These are phyloP conservation scores for Eremobia ochroleuca DNA, from an alignment of 2,888 invertebrate genomes.

Conservation along the genomic window DNA sequence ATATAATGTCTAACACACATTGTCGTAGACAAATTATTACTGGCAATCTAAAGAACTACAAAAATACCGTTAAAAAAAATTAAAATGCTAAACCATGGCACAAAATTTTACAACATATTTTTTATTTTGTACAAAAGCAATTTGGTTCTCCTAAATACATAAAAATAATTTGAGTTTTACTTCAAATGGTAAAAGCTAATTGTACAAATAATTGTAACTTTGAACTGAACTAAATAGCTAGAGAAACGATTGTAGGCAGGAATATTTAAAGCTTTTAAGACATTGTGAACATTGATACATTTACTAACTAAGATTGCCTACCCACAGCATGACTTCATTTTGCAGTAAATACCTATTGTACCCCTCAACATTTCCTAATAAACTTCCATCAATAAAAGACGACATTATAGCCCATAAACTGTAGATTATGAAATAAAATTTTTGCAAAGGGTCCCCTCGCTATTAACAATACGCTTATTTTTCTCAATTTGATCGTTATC, in stretches of 20 bases:
- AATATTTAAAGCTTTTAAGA: constrained; percentile 68
- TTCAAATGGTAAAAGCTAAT: constrained; percentile 16
- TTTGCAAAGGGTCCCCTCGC: constrained; percentile 1
- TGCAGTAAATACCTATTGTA: constrained; percentile 38
- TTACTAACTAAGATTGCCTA: constrained; percentile 35
- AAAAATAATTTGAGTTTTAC: constrained; percentile 10
- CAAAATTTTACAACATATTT: constrained; percentile 37
- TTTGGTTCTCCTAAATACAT: constrained; percentile 20
- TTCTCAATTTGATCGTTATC: constrained; percentile 20
- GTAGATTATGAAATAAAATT: constrained; percentile 25
- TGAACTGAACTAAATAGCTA: constrained; percentile 12
- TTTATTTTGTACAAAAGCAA: constrained; percentile 18
- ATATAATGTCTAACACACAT: constrained; percentile 27
- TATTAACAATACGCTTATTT: constrained; percentile 13
- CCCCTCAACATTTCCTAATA: neutral
- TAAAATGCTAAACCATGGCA: constrained; percentile 59
- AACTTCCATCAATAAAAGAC: constrained; percentile 1
- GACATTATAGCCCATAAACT: constrained; percentile 15
- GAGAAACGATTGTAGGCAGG: constrained; percentile 41
- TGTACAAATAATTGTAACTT: constrained; percentile 17
- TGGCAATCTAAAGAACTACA: constrained; percentile 6
- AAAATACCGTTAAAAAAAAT: constrained; percentile 8
- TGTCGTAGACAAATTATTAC: constrained; percentile 4
- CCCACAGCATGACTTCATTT: constrained; percentile 39
- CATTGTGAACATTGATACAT: constrained; percentile 55